Percentiles rank a stretch among this genome's conserved stretches.
Evolutionary conservation across 1,140 invertebrate genomes (phyloP).

Genomic region (Nomia melanderi): DNA sequence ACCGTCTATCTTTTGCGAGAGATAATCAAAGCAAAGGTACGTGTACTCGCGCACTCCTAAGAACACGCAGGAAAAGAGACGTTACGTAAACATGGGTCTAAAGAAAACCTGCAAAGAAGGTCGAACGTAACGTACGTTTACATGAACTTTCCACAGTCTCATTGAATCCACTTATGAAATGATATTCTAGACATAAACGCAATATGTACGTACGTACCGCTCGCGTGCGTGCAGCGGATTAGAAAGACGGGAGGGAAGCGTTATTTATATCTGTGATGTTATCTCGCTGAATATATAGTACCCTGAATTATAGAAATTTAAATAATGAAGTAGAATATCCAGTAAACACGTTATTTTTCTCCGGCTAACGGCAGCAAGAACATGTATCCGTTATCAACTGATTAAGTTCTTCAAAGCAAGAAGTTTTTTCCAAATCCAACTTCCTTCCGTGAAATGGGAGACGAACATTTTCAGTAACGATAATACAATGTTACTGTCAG

Average conservation of each 20-base stretch:
- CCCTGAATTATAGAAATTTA: neutral
- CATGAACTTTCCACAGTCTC: neutral
- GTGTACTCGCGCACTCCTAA: neutral
- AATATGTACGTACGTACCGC: too few species aligned
- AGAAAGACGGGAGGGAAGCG: neutral
- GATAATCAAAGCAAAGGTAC: neutral
- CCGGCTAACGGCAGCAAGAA: neutral
- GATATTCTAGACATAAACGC: neutral
- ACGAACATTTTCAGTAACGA: too few species aligned
- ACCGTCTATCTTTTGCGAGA: neutral
- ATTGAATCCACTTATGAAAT: neutral
- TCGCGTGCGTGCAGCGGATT: neutral
- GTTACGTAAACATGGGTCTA: neutral
- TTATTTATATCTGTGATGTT: neutral
- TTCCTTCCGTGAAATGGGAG: too few species aligned
- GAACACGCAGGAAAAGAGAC: neutral
- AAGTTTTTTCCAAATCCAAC: too few species aligned
- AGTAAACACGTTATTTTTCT: neutral
- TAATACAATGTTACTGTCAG: too few species aligned
- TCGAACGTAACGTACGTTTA: neutral
- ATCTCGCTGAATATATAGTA: neutral
- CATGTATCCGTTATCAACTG: too few species aligned
- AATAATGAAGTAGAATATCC: neutral
- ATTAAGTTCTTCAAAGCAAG: too few species aligned
- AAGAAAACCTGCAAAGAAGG: neutral